Evolutionary conservation across 2,797 vertebrate genomes (phyloP), one percentile per base, ranked within the genome.

Genomic region (Ctenopoma kingsleyae): DNA sequence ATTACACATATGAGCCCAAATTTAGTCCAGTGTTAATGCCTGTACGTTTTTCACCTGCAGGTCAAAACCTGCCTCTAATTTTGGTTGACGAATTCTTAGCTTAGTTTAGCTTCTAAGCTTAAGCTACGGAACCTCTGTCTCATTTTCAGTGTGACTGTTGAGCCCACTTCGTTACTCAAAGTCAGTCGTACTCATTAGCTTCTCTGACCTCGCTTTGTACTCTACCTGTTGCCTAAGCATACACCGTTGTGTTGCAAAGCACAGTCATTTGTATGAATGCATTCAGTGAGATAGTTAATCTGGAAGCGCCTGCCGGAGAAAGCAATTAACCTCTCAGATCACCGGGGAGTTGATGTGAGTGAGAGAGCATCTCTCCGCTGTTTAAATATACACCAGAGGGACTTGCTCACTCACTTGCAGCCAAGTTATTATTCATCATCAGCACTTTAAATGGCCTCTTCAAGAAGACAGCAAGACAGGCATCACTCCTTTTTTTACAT

Each of bases 311-410:
- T 86, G 79, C 66, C 15, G 53, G 83, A 87, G 85, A 91, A 93
- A 88, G 87, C 81, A 92, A 91, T 92, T 89, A 92, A 91, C 88
- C 88, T 89, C 66, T 5, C 4, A 8, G 72, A 59, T 76, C 85
- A 82, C 73, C 30, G n/a, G 77, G 80, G 87, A 85, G 84, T 70
- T 71, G 77, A 80, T 73, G 75, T 80, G 79, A 92, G 67, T 22
- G 67, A 67, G 64, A 58, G 83, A 82, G 86, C 70, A 81, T 80
- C 82, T 76, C 81, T 54, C n/a, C 7, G 4, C 67, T 56, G 40
- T 82, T 89, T 87, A 84, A 89, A 91, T 81, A 80, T 79, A 85
- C 89, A 83, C 86, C 80, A 40, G 55, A 64, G 88, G 87, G 76
- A 84, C 65, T 68, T 36, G 10, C 59, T 49, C 49, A 10, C 74